These are phyloP conservation scores for Falco rusticolus DNA, from an alignment of 2,797 vertebrate species.

Conservation along the genomic window DNA sequence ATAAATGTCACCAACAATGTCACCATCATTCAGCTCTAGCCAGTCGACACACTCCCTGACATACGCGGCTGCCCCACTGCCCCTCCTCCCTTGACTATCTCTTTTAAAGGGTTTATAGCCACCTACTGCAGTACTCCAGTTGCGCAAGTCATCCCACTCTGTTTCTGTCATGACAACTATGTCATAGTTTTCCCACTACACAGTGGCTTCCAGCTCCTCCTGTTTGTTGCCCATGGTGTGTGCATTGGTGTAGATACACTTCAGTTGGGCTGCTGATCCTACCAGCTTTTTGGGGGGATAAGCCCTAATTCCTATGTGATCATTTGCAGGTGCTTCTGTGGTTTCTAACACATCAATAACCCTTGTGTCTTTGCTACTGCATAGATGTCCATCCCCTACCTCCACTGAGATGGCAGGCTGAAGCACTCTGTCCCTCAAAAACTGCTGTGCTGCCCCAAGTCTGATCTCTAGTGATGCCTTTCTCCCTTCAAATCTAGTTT, in stretches of 20 bases:
- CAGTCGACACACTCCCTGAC: background rate
- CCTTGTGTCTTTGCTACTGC: background rate
- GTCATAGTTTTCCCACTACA: background rate
- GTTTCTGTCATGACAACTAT: background rate
- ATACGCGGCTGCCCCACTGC: too few species aligned
- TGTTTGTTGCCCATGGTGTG: background rate
- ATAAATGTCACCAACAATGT: too few species aligned
- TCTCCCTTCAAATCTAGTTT: background rate
- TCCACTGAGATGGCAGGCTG: background rate
- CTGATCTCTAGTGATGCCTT: background rate
- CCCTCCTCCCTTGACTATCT: background rate
- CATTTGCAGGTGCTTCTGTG: background rate
- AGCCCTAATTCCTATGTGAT: too few species aligned
- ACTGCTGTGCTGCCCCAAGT: fast-evolving
- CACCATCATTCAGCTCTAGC: too few species aligned
- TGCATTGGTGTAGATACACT: background rate
- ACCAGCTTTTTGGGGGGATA: background rate
- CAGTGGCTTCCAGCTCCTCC: background rate
- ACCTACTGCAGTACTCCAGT: background rate
- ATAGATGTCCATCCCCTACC: background rate
- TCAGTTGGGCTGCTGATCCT: background rate
- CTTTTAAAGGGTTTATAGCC: background rate
- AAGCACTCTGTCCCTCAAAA: background rate
- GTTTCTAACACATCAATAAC: background rate
- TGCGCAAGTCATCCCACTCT: too few species aligned